Evolutionary conservation across 2,113 vertebrate species (phyloP), one percentile per base, ranked within the genome.

Genomic region (Dromiciops gliroides): DNA sequence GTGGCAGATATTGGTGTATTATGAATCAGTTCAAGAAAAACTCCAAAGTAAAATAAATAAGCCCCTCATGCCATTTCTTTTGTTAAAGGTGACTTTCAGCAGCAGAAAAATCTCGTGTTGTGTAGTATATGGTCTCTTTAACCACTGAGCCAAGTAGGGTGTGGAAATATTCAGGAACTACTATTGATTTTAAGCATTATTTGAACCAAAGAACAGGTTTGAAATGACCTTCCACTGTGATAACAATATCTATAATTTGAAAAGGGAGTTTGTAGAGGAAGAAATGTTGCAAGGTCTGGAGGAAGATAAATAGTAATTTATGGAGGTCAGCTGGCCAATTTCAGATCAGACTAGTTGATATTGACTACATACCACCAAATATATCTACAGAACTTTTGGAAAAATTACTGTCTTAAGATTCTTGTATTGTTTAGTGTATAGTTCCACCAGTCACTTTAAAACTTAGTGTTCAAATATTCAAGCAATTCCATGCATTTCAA

Each of bases 1-100:
- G 92, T 92, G 98, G 89, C 50, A 93, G 19, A 23, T 95, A 47
- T 90, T 0, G 0, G 83, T 25, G 2, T 93, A 16, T 94, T 95
- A 97, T 60, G 93, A 97, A 96, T 96, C 91, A 97, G 97, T 93
- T 51, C 97, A 89, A 97, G 51, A n/a, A 88, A 5, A 90, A 83
- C 88, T 93, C 93, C 14, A 96, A 95, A 97, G 95, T 91, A 31
- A 98, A 98, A 93, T n/a, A 97, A 97, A 83, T 0, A 97, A 97
- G 92, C 67, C 89, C 67, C 24, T 96, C 50, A 3, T 56, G 67
- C 92, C 95, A 88, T 94, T 94, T 97, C 48, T 94, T 95, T 96
- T 96, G 60, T 97, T 95, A 98, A 98, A 98, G 98, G 97, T 99
- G 97, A 98, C 98, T 98, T 98, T 98, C 95, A 98, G 75, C 3